Evolutionary conservation across 2,888 invertebrate genomes (phyloP).

Genomic region (Monochamus alternatus): DNA sequence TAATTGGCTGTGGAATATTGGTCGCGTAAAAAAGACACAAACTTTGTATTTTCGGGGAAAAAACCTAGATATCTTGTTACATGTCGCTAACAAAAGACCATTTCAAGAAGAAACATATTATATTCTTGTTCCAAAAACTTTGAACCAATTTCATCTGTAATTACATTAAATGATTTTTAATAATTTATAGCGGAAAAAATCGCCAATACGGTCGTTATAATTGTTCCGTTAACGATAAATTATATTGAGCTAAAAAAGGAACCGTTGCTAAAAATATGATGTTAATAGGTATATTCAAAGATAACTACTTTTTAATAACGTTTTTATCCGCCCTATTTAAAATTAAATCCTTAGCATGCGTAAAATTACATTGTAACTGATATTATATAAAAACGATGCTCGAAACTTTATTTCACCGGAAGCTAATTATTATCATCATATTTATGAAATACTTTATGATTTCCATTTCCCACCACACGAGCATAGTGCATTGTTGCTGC

Average conservation of each 20-base stretch:
- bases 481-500: slow-evolving; percentile 47
- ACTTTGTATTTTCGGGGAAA: neutral
- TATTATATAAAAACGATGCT: slow-evolving; percentile 46
- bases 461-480: slow-evolving; percentile 36
- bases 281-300: slow-evolving; percentile 33
- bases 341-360: slow-evolving; percentile 53
- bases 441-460: slow-evolving; percentile 51
- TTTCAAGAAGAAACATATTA: neutral
- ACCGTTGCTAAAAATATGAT: slow-evolving; percentile 23
- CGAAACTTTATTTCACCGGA: slow-evolving; percentile 51
- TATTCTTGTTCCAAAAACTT: neutral
- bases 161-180: slow-evolving; percentile 28
- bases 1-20: slow-evolving; percentile 11
- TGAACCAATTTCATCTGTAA: slow-evolving; percentile 20
- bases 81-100: neutral
- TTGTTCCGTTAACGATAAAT: slow-evolving; percentile 36
- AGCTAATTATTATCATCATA: slow-evolving; percentile 55
- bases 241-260: slow-evolving; percentile 27
- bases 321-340: slow-evolving; percentile 47
- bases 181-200: slow-evolving; percentile 18
- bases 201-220: slow-evolving; percentile 18
- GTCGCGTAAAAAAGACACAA: neutral
- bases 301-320: slow-evolving; percentile 50
- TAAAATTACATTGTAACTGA: slow-evolving; percentile 52
- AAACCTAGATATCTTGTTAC: neutral